Base-by-base conservation (phyloP, 2,113 vertebrate species). In the Neoarius graeffei region DNA sequence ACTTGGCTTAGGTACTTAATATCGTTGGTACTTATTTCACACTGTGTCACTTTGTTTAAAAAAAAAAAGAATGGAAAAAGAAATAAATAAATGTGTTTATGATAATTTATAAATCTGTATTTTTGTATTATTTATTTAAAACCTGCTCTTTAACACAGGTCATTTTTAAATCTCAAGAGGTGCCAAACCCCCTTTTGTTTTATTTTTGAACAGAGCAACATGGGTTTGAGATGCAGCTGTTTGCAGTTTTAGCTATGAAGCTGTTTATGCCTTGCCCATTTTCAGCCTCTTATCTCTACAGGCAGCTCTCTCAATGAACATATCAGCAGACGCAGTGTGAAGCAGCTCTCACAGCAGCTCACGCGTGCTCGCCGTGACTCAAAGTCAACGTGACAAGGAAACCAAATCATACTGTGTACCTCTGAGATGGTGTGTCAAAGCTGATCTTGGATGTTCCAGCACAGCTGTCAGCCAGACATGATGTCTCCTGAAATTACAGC, bases 21-120 rank as follows among this genome's bases (percentile, higher is more conserved):
- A 79, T 69, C 77, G 35, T 80, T 86, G 87, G 87, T 90, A 86
- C 87, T 83, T 76, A 48, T 81, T 91, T 86, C 89, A 87, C 85
- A 85, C 88, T 87, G 66, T 90, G 90, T 89, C 89, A 92, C 90
- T 91, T 92, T 92, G 84, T 84, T 64, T 27, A 83, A 84, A 57
- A 83, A 74, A 74, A 23, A 57, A 5, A 74, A 86, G 42, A 87
- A 87, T 74, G 85, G 81, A 67, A 82, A 81, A 69, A 25, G 20
- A 4, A 71, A 87, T n/a, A 87, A 88, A 88, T 89, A 83, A 90
- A 86, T 86, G 76, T 84, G 64, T 90, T 83, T 87, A 79, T 86
- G 66, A 77, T 76, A 25, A 83, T 52, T 59, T 48, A 80, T 19
- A 57, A 59, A 84, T 62, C 35, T 27, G 17, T 35, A 19, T 69